phyloP scores from a whole-genome alignment of 2,888 invertebrate genomes.

The Tigriopus californicus region DNA sequence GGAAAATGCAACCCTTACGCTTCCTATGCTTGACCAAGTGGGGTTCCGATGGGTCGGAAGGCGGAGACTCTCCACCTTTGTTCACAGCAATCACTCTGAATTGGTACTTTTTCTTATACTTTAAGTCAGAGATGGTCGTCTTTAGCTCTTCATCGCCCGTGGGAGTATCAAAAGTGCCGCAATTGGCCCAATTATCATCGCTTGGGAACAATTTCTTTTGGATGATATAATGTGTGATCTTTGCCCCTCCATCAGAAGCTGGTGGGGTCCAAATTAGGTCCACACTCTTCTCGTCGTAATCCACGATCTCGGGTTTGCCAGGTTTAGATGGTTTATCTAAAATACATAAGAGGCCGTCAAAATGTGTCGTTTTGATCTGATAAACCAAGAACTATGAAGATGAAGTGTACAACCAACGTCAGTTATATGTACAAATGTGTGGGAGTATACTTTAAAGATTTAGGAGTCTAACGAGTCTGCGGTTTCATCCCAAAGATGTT shows the following conservation, averaged over 20 bases:
- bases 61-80: conserved; percentile 73
- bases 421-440: no score
- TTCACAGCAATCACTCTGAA: conserved; percentile 79
- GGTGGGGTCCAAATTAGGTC: conserved; percentile 81
- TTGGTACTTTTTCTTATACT: conserved; percentile 75
- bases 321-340: conserved; percentile 34
- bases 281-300: conserved; percentile 85
- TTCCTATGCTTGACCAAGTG: conserved; percentile 71
- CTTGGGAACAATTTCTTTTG: conserved; percentile 71
- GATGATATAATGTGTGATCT: conserved; percentile 75
- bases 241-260: conserved; percentile 68
- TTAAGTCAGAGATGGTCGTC: conserved; percentile 56
- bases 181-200: conserved; percentile 63
- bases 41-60: conserved; percentile 70
- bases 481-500: no score
- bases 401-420: no score
- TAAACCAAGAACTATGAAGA: no score
- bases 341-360: no score
- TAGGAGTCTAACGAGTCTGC: no score
- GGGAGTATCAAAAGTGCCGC: conserved; percentile 53
- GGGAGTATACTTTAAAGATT: no score
- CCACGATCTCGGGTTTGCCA: conserved; percentile 67
- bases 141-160: conserved; percentile 30
- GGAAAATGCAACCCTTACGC: conserved; percentile 40
- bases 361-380: no score